Evolutionary conservation across 2,797 vertebrate genomes (phyloP).

Genomic region (Falco cherrug): DNA sequence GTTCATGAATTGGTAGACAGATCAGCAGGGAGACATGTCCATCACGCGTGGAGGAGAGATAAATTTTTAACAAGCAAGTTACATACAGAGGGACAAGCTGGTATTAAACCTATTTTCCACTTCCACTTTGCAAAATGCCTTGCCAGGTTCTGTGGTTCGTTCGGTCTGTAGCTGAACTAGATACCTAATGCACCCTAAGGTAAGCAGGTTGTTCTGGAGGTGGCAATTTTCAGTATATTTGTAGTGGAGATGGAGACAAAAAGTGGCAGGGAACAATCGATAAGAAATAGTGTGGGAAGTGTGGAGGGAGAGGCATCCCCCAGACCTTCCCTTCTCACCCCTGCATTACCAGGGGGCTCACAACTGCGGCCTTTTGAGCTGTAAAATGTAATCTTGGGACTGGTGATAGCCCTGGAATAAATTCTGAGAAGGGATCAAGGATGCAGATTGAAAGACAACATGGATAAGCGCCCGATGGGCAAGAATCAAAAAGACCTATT

Average conservation of each 20-base stretch:
- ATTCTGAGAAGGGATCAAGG: neutral
- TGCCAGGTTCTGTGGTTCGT: neutral
- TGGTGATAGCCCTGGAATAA: neutral
- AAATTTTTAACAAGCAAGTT: neutral
- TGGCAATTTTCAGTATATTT: neutral
- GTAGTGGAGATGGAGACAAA: neutral
- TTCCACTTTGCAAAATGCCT: neutral
- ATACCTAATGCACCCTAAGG: no score
- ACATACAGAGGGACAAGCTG: neutral
- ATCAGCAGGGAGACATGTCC: neutral
- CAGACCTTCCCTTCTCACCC: neutral
- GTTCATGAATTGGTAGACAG: neutral
- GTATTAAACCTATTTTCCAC: neutral
- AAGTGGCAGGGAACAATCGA: neutral
- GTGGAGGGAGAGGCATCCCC: neutral
- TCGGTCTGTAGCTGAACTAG: neutral
- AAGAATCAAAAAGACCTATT: neutral
- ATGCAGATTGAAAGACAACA: neutral
- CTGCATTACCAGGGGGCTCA: neutral
- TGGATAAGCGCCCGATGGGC: neutral
- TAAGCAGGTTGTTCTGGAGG: neutral
- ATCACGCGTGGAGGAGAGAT: neutral
- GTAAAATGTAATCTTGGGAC: neutral
- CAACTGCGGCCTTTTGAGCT: neutral
- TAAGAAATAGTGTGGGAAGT: neutral